Conservation (phyloP, 2,113 vertebrate species). For the Andinoacara biseriatus region DNA sequence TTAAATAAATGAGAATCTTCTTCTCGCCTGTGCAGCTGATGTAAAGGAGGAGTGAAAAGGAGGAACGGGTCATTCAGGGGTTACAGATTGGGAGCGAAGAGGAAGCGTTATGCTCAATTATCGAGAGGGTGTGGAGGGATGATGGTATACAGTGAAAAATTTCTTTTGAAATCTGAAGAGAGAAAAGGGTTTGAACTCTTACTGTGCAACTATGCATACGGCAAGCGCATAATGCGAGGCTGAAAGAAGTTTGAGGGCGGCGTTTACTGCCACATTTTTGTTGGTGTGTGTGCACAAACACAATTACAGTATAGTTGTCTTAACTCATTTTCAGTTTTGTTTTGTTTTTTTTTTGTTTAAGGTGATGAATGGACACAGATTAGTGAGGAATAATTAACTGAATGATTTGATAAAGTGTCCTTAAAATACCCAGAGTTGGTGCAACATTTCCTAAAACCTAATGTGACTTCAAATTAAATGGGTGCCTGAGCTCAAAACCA, state of each 20-base stretch:
- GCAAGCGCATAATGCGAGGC: neutral
- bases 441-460: neutral
- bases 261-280: neutral
- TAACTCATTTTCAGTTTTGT: neutral
- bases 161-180: slow-evolving; percentile 23
- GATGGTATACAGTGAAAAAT: slow-evolving; percentile 32
- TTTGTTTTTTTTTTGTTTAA: neutral
- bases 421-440: neutral
- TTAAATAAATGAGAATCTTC: slow-evolving; percentile 55
- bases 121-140: slow-evolving; percentile 31
- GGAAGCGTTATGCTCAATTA: slow-evolving; percentile 54
- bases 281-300: neutral
- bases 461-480: neutral
- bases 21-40: slow-evolving; percentile 50
- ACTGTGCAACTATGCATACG: slow-evolving; percentile 3
- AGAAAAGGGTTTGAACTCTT: slow-evolving; percentile 2
- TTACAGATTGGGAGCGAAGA: slow-evolving; percentile 47
- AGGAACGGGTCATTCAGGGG: slow-evolving; percentile 65
- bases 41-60: slow-evolving; percentile 65
- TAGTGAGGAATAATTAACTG: neutral
- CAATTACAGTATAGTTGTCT: neutral
- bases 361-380: neutral
- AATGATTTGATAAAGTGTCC: neutral
- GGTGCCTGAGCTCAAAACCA: neutral
- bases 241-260: neutral